These are phyloP conservation scores for Melanotaenia parkinsoni DNA, from an alignment of 2,797 vertebrate species.

Conservation along the genomic window DNA sequence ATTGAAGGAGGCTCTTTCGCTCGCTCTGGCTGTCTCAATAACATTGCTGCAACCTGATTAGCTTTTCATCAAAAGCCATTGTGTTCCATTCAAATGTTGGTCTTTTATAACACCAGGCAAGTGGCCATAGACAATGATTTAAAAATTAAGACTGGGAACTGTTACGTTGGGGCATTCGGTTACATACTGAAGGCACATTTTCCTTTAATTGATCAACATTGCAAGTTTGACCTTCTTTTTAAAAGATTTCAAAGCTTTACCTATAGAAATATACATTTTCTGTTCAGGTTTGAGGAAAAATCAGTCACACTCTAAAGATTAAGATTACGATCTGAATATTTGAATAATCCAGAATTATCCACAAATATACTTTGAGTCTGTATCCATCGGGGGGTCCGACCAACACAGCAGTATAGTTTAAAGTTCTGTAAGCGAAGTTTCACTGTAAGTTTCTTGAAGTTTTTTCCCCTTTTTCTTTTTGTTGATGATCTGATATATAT, in stretches of 20 bases:
- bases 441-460: too few relatives aligned
- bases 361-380: too few relatives aligned
- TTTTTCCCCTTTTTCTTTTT: not conserved
- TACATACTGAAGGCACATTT: conserved; percentile 1
- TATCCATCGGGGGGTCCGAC: too few relatives aligned
- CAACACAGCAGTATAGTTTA: too few relatives aligned
- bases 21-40: conserved; percentile 52
- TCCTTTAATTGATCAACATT: not conserved
- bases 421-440: too few relatives aligned
- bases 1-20: conserved; percentile 55
- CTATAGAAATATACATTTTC: too few relatives aligned
- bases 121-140: not conserved
- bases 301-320: too few relatives aligned
- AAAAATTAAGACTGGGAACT: not conserved
- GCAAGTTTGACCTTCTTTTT: not conserved
- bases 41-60: conserved; percentile 51
- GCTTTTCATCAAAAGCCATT: conserved; percentile 56
- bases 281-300: too few relatives aligned
- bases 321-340: too few relatives aligned
- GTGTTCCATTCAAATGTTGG: not conserved
- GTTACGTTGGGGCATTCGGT: not conserved
- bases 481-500: not conserved
- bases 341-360: too few relatives aligned
- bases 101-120: conserved; percentile 13
- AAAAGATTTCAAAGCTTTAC: not conserved